Conservation (phyloP, 2,888 invertebrate species). For the Protophormia terraenovae region DNA sequence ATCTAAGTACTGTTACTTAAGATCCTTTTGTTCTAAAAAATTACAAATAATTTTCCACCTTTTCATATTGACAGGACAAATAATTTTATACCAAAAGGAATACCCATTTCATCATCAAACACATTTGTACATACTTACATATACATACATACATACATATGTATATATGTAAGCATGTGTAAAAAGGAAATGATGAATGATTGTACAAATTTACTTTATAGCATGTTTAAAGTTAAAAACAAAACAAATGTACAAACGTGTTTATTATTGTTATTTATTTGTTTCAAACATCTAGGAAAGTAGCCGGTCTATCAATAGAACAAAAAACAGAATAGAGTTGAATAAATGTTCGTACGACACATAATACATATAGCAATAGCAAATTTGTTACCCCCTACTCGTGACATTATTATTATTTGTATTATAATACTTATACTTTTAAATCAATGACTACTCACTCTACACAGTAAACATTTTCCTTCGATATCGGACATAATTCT, state of each 20-base stretch:
- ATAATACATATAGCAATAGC: not conserved
- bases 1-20: constrained; percentile 73
- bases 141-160: not conserved
- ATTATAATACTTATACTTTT: constrained; percentile 15
- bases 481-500: no score
- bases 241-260: not conserved
- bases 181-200: constrained; percentile 34
- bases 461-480: no score
- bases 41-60: constrained; percentile 60
- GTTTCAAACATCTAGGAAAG: constrained; percentile 21
- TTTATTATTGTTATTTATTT: constrained; percentile 38
- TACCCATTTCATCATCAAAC: constrained; percentile 19
- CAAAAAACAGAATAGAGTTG: no score
- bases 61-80: constrained; percentile 43
- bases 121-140: not conserved
- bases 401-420: constrained; percentile 34
- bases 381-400: constrained; percentile 35
- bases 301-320: constrained; percentile 23
- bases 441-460: constrained; percentile 3
- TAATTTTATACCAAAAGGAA: not conserved
- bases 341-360: not conserved
- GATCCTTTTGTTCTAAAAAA: constrained; percentile 56
- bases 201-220: constrained; percentile 32
- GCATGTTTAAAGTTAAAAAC: constrained; percentile 23
- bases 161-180: not conserved